These are phyloP conservation scores for Brenthis hecate DNA, from an alignment of 2,888 invertebrate genomes.

Conservation along the genomic window DNA sequence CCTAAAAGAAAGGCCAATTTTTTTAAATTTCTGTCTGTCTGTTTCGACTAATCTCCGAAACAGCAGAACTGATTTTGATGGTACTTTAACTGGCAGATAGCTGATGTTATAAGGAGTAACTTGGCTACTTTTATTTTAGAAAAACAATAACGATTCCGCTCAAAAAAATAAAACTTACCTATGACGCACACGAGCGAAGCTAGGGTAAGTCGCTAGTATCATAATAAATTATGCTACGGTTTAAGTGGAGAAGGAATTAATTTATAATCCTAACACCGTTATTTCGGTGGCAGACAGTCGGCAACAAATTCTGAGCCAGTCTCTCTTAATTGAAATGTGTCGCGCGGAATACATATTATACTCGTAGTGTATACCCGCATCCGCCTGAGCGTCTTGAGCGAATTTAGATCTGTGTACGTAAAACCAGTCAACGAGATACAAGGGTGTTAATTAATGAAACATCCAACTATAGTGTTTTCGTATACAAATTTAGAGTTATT, in stretches of 20 bases:
- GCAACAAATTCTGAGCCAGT: conserved; percentile 39
- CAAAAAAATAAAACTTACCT: no score
- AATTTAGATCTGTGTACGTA: conserved; percentile 38
- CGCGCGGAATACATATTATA: conserved; percentile 38
- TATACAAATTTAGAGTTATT: conserved; percentile 10
- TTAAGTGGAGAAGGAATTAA: conserved; percentile 25
- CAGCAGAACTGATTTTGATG: no score
- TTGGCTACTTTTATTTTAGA: no score
- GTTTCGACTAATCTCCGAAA: no score
- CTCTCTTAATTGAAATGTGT: conserved; percentile 44
- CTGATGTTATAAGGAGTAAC: no score
- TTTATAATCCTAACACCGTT: conserved; percentile 37
- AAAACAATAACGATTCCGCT: no score
- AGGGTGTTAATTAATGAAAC: conserved; percentile 39
- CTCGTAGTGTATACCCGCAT: conserved; percentile 32
- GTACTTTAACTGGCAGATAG: no score
- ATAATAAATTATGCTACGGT: conserved; percentile 19
- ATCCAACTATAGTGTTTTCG: conserved; percentile 15
- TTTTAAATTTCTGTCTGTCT: no score
- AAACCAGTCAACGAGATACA: conserved; percentile 32
- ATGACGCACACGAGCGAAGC: no score
- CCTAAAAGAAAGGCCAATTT: no score
- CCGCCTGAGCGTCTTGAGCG: conserved; percentile 39
- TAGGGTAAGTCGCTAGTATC: neutral
- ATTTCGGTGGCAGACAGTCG: conserved; percentile 38